These are phyloP conservation scores for Anastrepha obliqua DNA, from an alignment of 1,140 invertebrate genomes.

Conservation along the genomic window DNA sequence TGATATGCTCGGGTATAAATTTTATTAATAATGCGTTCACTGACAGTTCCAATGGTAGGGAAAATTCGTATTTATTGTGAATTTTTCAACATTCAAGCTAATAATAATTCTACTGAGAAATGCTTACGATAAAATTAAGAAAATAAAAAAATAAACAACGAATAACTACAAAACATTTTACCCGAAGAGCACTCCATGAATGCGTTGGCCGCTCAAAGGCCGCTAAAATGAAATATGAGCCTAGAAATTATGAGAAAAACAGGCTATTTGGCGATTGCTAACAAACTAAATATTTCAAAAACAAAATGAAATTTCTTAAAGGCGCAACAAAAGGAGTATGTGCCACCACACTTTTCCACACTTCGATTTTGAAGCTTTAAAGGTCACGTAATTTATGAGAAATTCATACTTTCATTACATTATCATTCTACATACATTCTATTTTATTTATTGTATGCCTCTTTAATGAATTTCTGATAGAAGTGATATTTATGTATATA, in stretches of 20 bases:
- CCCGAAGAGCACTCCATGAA: not conserved
- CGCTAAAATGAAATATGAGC: not conserved
- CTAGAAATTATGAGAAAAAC: not conserved
- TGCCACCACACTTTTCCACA: not conserved
- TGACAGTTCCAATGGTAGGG: slow-evolving; percentile 31
- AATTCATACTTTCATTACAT: too few relatives aligned
- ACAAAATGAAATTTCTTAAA: not conserved
- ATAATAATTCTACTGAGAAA: too few relatives aligned
- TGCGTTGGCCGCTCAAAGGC: not conserved
- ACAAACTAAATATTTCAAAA: not conserved
- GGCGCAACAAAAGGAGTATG: not conserved
- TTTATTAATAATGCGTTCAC: slow-evolving; percentile 35
- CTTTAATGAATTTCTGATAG: not conserved
- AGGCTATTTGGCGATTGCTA: too few relatives aligned
- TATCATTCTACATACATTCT: too few relatives aligned
- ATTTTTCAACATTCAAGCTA: not conserved
- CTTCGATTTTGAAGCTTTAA: slow-evolving; percentile 1
- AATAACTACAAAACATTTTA: not conserved
- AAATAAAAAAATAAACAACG: not conserved
- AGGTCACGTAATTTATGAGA: slow-evolving; percentile 38
- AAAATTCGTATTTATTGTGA: not conserved
- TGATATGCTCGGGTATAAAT: not conserved
- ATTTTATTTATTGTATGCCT: too few relatives aligned
- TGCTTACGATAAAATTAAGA: too few relatives aligned
- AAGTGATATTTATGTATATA: not conserved